Percentiles rank a stretch among this genome's conserved stretches.
These are phyloP conservation scores for Eupithecia dodoneata DNA, from an alignment of 2,888 invertebrate genomes.

Conservation along the genomic window DNA sequence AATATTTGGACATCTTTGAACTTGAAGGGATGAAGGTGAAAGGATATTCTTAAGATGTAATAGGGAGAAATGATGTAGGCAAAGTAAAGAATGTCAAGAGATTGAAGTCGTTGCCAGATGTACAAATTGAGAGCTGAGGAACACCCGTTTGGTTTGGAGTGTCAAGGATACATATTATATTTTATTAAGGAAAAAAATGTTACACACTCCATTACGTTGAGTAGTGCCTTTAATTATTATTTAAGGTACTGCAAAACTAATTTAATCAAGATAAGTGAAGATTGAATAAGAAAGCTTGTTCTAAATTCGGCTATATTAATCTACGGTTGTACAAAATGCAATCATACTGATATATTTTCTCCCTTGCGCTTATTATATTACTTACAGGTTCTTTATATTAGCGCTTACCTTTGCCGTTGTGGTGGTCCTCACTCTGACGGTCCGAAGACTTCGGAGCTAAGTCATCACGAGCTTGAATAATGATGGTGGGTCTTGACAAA, in stretches of 20 bases:
- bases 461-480: constrained; percentile 15
- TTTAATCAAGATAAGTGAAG: too few species aligned
- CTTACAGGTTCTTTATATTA: not conserved
- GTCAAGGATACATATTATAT: not conserved
- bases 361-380: not conserved
- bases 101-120: not conserved
- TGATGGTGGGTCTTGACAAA: constrained; percentile 17
- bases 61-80: constrained; percentile 14
- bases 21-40: constrained; percentile 33
- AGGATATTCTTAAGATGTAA: constrained; percentile 45
- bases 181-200: not conserved
- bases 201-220: not conserved
- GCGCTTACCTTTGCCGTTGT: constrained; percentile 66
- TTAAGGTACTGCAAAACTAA: too few species aligned
- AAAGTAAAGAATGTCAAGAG: constrained; percentile 7
- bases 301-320: not conserved
- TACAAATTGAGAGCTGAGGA: not conserved
- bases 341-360: not conserved
- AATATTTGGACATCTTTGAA: constrained; percentile 36
- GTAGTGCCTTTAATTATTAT: too few species aligned
- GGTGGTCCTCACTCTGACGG: constrained; percentile 58
- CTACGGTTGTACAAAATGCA: not conserved
- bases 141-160: not conserved
- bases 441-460: constrained; percentile 62
- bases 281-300: too few species aligned